Conservation (phyloP, 1,140 invertebrate species). For the Bombus breviceps region DNA sequence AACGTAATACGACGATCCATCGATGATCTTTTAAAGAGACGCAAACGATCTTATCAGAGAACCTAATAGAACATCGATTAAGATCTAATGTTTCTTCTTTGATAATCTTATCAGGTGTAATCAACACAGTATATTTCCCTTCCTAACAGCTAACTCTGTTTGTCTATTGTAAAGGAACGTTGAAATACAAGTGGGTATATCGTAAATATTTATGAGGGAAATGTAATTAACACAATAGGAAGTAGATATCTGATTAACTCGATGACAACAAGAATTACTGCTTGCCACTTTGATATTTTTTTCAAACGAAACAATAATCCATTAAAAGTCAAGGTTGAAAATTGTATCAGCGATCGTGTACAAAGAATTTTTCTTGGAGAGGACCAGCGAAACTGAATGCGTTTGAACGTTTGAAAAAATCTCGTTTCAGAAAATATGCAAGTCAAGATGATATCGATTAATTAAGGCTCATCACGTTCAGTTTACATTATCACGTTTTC, state of each 20-base stretch:
- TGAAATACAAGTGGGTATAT: constrained; percentile 4
- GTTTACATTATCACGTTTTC: not conserved
- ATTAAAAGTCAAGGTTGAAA: constrained; percentile 12
- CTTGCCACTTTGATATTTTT: not conserved
- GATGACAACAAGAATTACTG: not conserved
- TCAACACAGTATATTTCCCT: not conserved
- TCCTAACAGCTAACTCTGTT: not conserved
- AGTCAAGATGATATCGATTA: constrained; percentile 9
- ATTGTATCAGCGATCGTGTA: not conserved
- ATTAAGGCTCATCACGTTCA: not conserved
- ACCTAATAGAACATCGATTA: not conserved
- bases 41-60: no score
- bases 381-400: not conserved
- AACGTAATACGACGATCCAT: no score
- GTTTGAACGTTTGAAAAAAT: not conserved
- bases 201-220: constrained; percentile 35
- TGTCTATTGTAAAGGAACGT: not conserved
- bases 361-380: not conserved
- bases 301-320: not conserved
- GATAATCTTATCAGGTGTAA: not conserved
- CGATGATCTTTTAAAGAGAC: no score
- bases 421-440: not conserved
- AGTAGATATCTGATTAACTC: constrained; percentile 11
- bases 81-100: no score
- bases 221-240: constrained; percentile 21